phyloP scores from a whole-genome alignment of 2,113 vertebrate genomes.

The Strigops habroptila region DNA sequence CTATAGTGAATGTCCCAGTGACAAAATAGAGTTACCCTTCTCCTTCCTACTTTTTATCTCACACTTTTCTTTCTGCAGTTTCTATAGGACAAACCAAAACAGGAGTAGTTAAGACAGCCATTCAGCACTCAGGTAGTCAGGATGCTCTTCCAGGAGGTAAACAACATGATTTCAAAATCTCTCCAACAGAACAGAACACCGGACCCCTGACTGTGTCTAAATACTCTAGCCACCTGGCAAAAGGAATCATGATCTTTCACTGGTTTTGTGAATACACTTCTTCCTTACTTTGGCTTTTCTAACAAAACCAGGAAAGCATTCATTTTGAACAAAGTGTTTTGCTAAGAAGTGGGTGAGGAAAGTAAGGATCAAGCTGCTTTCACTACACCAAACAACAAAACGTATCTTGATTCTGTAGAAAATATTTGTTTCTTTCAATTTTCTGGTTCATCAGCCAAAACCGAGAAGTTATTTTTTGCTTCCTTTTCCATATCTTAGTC shows the following conservation, averaged over 20 bases:
- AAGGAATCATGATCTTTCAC: neutral
- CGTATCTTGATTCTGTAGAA: neutral
- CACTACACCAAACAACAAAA: neutral
- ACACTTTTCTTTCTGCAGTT: neutral
- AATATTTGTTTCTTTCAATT: neutral
- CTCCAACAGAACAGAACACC: neutral
- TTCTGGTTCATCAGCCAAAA: neutral
- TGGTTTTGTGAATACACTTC: neutral
- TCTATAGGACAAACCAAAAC: fast-evolving
- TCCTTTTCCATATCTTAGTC: conserved; percentile 4
- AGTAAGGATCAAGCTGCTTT: neutral
- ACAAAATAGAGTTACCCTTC: neutral
- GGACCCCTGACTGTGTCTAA: neutral
- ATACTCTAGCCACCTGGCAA: neutral
- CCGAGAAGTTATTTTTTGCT: neutral
- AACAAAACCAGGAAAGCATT: neutral
- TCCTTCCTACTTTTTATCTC: neutral
- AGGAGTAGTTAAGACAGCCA: neutral
- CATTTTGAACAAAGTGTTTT: neutral
- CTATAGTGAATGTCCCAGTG: neutral
- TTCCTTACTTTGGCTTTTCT: neutral
- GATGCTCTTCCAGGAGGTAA: neutral
- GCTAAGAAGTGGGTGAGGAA: neutral
- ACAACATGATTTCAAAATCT: neutral
- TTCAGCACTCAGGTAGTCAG: neutral